These are phyloP conservation scores for Mnemiopsis leidyi DNA, from an alignment of 37 sponge, comb jelly and placozoan genomes.

Conservation along the genomic window DNA sequence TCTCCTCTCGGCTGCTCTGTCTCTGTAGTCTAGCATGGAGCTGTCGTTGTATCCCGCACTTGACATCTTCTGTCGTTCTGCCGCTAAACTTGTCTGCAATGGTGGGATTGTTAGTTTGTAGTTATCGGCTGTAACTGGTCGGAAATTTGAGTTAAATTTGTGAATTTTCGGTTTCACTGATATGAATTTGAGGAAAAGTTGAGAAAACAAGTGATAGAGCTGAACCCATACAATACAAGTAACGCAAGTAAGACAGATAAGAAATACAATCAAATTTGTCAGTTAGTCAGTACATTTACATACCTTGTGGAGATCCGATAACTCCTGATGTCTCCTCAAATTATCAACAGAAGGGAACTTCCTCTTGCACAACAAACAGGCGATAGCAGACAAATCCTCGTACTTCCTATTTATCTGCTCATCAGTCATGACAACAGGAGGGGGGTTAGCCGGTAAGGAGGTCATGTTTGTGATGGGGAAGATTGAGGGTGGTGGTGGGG, in stretches of 20 bases:
- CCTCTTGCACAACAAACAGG: conserved; percentile 95
- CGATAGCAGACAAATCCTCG: conserved; percentile 84
- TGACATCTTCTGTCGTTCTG: conserved; percentile 11
- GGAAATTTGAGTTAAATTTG: too few species aligned
- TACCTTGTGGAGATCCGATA: conserved; percentile 92
- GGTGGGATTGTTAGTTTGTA: too few species aligned
- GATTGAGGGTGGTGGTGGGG: conserved; percentile 57
- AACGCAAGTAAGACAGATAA: too few species aligned
- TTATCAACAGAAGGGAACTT: conserved; percentile 81
- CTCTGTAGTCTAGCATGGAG: conserved; percentile 72
- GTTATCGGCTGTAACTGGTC: too few species aligned
- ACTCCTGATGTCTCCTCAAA: conserved; percentile 85
- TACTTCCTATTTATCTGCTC: conserved; percentile 66
- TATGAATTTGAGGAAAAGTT: too few species aligned
- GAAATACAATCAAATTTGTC: too few species aligned
- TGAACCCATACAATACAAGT: too few species aligned
- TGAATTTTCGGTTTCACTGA: too few species aligned
- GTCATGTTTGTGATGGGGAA: conserved; percentile 68
- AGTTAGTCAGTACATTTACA: too few species aligned
- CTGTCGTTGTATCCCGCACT: too few species aligned
- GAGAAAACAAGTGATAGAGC: too few species aligned
- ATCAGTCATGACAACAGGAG: conserved; percentile 3
- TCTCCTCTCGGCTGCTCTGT: conserved; percentile 84
- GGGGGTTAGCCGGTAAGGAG: too few species aligned
- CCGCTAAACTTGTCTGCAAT: conserved; percentile 44